A percentile compares a stretch with the other conserved stretches of the same genome.
Conservation (phyloP, 2,888 invertebrate genomes). For the Melanargia galathea region DNA sequence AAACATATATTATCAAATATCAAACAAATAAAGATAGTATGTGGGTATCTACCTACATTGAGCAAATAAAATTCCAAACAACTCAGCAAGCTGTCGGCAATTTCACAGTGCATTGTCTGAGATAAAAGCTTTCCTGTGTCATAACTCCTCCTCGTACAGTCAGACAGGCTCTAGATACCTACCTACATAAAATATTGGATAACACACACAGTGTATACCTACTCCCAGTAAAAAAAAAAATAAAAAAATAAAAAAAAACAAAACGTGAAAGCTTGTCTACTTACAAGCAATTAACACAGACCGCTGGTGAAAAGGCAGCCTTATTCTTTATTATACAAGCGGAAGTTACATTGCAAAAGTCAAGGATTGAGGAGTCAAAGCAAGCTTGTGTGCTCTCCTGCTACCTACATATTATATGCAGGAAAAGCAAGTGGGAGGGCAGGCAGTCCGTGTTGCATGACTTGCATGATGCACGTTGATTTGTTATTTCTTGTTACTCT, state of each 20-base stretch:
- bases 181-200: slow-evolving; percentile 20
- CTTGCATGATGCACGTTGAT: no score
- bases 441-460: neutral
- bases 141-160: slow-evolving; percentile 35
- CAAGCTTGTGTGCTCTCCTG: neutral
- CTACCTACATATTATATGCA: neutral
- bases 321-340: no score
- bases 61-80: slow-evolving; percentile 32
- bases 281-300: no score
- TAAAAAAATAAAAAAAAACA: no score
- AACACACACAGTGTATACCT: slow-evolving; percentile 7
- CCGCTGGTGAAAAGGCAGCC: no score
- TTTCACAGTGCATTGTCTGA: slow-evolving; percentile 34
- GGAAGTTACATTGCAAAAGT: no score
- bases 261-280: neutral
- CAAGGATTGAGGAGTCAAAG: no score
- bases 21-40: slow-evolving; percentile 20
- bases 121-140: slow-evolving; percentile 45
- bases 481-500: neutral
- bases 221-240: no score
- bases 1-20: slow-evolving; percentile 12
- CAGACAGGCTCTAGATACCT: slow-evolving; percentile 18
- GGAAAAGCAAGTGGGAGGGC: neutral
- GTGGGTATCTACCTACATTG: no score
- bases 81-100: slow-evolving; percentile 32